These are phyloP conservation scores for Beroe forskalii DNA, from an alignment of 37 sponge, comb jelly and placozoan species.

Conservation along the genomic window DNA sequence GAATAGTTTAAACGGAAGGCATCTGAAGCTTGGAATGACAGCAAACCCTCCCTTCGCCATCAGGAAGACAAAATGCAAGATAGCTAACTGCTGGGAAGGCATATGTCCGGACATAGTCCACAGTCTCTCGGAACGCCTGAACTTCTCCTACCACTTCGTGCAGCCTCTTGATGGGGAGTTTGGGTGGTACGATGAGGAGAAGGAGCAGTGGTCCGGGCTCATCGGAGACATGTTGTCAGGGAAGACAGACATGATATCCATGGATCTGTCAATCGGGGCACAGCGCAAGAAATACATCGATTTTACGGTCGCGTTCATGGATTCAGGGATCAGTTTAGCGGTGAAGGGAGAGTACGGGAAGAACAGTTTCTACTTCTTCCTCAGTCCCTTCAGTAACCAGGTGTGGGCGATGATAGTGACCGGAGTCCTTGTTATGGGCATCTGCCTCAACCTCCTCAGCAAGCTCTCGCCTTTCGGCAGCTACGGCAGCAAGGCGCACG, in stretches of 20 bases:
- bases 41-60: constrained; percentile 36
- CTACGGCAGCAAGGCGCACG: constrained; percentile 22
- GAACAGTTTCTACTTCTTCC: constrained; percentile 38
- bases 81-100: constrained; percentile 6
- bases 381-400: neutral
- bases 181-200: constrained; percentile 18
- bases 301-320: constrained; percentile 62
- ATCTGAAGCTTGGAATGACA: constrained; percentile 12
- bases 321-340: constrained; percentile 57
- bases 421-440: neutral
- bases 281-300: constrained; percentile 20
- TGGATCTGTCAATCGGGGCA: constrained; percentile 43
- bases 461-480: constrained; percentile 42
- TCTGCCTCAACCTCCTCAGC: constrained; percentile 1
- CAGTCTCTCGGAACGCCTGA: neutral
- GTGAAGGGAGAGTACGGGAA: constrained; percentile 36
- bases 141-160: constrained; percentile 53
- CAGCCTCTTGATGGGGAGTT: constrained; percentile 13
- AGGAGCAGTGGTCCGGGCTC: neutral
- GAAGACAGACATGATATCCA: constrained; percentile 57
- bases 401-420: constrained; percentile 22
- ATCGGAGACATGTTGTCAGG: constrained; percentile 49
- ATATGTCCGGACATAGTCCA: constrained; percentile 35
- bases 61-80: neutral
- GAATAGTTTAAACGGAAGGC: constrained; percentile 5